Percentiles rank a stretch among this genome's conserved stretches.
phyloP scores from a whole-genome alignment of 2,113 vertebrate species.

The Cololabis saira region DNA sequence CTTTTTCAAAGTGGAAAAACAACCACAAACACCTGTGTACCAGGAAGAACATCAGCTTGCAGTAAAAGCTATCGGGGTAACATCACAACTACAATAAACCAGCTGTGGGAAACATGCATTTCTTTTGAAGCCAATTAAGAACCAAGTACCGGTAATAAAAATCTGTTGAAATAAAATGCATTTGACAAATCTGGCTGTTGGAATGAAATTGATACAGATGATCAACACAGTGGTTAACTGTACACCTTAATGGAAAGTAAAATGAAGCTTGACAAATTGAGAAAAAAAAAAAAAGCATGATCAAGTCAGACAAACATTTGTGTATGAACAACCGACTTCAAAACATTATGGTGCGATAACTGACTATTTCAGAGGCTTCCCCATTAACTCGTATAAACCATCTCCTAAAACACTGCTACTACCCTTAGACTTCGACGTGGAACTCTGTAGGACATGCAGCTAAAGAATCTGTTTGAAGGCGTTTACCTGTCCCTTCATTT shows the following conservation, averaged over 20 bases:
- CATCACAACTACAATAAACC: constrained; percentile 12
- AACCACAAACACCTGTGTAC: neutral
- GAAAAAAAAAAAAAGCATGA: constrained; percentile 15
- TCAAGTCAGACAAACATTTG: constrained; percentile 25
- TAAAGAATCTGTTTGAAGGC: neutral
- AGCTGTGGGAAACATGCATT: neutral
- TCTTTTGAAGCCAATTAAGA: constrained; percentile 1
- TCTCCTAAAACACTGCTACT: too few species aligned
- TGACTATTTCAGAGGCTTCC: too few species aligned
- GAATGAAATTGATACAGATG: neutral
- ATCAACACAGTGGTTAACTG: neutral
- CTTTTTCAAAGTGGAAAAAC: neutral
- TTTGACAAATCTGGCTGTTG: constrained; percentile 2
- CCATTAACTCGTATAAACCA: too few species aligned
- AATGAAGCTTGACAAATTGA: constrained; percentile 4
- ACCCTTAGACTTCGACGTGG: neutral
- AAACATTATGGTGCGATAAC: neutral
- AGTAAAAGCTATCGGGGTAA: constrained; percentile 7
- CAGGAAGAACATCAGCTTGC: neutral
- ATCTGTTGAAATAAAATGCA: neutral
- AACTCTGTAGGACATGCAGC: neutral
- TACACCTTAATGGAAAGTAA: neutral
- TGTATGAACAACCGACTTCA: constrained; percentile 1
- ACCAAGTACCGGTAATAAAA: neutral
- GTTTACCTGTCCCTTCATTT: neutral